Evolutionary conservation across 2,797 vertebrate species (phyloP).

Genomic region (Schizopygopsis pylzovi): DNA sequence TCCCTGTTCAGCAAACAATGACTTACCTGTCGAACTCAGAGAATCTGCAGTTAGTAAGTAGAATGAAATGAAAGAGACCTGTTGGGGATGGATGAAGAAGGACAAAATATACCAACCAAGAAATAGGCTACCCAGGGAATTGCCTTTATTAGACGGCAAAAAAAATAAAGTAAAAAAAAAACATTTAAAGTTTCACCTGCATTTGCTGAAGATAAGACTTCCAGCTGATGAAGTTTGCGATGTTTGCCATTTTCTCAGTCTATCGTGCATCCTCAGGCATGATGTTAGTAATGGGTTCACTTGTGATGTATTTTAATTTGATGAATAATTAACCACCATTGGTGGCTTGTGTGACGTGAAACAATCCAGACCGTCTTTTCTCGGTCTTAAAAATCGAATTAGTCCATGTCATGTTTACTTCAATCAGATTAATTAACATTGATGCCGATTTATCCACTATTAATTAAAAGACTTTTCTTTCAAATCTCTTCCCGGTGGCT

Average conservation of each 20-base stretch:
- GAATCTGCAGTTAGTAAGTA: background rate
- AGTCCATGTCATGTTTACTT: conserved; percentile 19
- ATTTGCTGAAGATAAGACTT: background rate
- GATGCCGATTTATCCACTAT: conserved; percentile 28
- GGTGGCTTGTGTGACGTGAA: conserved; percentile 4
- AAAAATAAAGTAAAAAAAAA: background rate
- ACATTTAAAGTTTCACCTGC: background rate
- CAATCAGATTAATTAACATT: conserved; percentile 44
- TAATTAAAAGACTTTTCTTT: conserved; percentile 48
- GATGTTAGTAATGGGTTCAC: conserved; percentile 12
- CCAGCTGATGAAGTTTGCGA: background rate
- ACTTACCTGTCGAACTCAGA: conserved; percentile 64
- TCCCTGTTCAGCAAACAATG: conserved; percentile 62
- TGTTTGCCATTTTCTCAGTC: conserved; percentile 1
- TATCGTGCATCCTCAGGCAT: background rate
- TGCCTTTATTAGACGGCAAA: background rate
- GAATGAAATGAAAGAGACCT: conserved; percentile 35
- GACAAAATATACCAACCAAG: conserved; percentile 49
- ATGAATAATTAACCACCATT: conserved; percentile 20
- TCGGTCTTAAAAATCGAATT: background rate
- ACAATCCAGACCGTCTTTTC: background rate
- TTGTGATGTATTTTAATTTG: background rate
- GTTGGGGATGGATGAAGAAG: conserved; percentile 60
- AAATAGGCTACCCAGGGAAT: background rate
- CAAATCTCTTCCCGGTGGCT: conserved; percentile 32